These are phyloP conservation scores for Anas platyrhynchos DNA, from an alignment of 2,113 vertebrate genomes.

Conservation along the genomic window DNA sequence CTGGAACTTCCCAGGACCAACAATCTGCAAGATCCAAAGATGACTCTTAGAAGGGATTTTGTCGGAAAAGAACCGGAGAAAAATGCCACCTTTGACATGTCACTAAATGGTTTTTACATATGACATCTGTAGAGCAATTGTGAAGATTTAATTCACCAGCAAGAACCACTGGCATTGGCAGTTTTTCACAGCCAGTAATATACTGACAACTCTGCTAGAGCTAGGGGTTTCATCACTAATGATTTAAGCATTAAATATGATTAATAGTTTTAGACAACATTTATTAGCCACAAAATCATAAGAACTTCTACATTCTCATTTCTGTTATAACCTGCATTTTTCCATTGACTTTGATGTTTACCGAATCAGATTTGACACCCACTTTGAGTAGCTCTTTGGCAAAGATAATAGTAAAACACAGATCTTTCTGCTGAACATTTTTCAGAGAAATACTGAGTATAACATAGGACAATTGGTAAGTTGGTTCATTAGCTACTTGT, in stretches of 20 bases:
- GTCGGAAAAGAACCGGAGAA: neutral
- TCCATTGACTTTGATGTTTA: neutral
- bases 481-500: neutral
- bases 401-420: conserved; percentile 16
- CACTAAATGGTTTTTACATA: neutral
- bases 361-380: neutral
- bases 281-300: conserved; percentile 11
- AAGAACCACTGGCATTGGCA: neutral
- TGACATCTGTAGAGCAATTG: neutral
- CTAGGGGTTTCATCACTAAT: neutral
- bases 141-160: neutral
- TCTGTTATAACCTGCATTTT: neutral
- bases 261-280: conserved; percentile 32
- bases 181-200: neutral
- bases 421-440: neutral
- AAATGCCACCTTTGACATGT: neutral
- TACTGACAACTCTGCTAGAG: neutral
- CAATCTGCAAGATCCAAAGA: neutral
- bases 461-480: neutral
- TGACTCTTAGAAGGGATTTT: neutral
- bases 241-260: neutral
- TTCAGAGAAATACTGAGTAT: neutral
- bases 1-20: neutral
- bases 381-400: neutral
- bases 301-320: conserved; percentile 4